Base-by-base conservation (phyloP, 2,888 invertebrate genomes). In the Crioceris asparagi region DNA sequence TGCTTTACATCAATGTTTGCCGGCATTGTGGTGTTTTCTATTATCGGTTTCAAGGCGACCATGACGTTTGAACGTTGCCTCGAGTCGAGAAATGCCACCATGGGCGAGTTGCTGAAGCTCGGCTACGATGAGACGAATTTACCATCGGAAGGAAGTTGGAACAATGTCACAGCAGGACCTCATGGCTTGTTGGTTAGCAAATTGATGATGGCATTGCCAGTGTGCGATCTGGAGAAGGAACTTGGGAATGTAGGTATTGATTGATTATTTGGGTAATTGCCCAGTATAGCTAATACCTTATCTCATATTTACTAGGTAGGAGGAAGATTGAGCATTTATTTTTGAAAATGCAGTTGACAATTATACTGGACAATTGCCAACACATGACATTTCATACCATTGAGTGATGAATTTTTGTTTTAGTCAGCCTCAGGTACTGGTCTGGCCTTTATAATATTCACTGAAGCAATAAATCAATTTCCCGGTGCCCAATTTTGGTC, bases 401-500 rank as follows among this genome's bases (percentile, higher is more conserved):
- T 19, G 5, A 16, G 17, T 18, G 12, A 14, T 32, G 1, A n/a
- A 2, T 10, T 37, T 44, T 48, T 35, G 36, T 71, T 72, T 11
- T 68, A 94, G 94, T 90, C 93, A 4, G 94, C 93, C 1, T 87
- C 93, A 2, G 96, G 96, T 16, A 93, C 94, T 0, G 96, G 96
- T 1, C 66, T 96, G 39, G 96, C 94, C 0, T 96, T 96, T 64
- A 93, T 94, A 45, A 92, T 94, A 50, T 96, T 94, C 70, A 94
- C 96, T 0, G 93, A 96, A 65, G 96, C 96, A 5, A 94, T 96
- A 59, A 91, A 93, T 67, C 93, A 94, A 67, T 94, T 96, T 65
- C 93, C 94, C 0, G 88, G 91, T 1, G 88, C 93, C 0, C 93
- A 92, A 53, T 79, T 96, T 58, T 96, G 96, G 96, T 87, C 93